Percentiles rank a stretch among this genome's conserved stretches.
phyloP scores from a whole-genome alignment of 1,140 invertebrate genomes.

The Conus betulinus region DNA sequence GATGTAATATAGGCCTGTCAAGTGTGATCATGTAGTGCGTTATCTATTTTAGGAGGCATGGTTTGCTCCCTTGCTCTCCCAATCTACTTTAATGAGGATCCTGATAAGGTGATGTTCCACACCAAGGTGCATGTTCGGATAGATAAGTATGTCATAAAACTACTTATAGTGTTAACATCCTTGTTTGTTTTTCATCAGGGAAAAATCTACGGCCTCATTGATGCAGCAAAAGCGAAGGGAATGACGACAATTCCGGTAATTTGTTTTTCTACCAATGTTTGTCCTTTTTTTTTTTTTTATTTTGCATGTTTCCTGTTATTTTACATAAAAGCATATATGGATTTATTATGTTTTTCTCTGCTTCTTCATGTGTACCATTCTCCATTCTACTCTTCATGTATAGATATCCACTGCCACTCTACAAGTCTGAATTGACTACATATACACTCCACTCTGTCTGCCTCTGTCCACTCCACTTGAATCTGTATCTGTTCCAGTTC shows the following conservation, averaged over 20 bases:
- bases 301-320: background rate
- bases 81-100: background rate
- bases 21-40: background rate
- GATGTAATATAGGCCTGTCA: background rate
- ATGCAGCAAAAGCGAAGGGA: conserved; percentile 39
- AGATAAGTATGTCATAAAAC: background rate
- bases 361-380: no score
- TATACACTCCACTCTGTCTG: no score
- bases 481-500: no score
- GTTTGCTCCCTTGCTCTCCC: background rate
- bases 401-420: no score
- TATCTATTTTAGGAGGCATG: background rate
- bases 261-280: conserved; percentile 6
- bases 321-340: no score
- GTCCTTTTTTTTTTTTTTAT: background rate
- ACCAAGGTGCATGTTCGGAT: no score
- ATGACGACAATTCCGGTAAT: conserved; percentile 44
- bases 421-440: no score
- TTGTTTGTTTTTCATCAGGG: conserved; percentile 29
- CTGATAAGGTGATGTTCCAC: no score
- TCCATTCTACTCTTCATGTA: no score
- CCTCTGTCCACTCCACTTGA: no score
- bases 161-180: background rate
- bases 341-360: no score
- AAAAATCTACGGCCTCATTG: conserved; percentile 41